Evolutionary conservation across 35 echinoderm and acorn worm genomes (phyloP).

Genomic region (Amphiura filiformis): DNA sequence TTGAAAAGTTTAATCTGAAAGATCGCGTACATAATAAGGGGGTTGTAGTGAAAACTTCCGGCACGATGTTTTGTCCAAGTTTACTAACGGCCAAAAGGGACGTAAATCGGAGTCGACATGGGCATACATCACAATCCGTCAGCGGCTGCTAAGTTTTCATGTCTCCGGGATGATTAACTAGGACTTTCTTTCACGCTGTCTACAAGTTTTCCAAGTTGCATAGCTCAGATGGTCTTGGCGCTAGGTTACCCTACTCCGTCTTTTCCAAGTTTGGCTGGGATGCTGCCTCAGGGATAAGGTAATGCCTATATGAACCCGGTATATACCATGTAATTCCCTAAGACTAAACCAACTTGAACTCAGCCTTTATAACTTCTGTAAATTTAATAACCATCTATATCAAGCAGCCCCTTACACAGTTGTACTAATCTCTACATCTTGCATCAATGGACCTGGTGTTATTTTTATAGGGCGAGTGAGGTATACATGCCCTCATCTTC

Average conservation of each 20-base stretch:
- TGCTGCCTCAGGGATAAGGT: background rate
- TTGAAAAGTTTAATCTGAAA: background rate
- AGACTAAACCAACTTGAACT: background rate
- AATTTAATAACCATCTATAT: background rate
- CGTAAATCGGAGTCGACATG: background rate
- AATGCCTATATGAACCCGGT: background rate
- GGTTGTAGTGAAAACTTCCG: slow-evolving; percentile 8
- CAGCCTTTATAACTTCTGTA: background rate
- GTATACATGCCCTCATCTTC: too few species aligned
- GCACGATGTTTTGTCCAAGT: background rate
- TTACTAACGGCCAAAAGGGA: background rate
- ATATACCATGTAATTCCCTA: background rate
- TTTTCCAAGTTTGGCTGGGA: background rate
- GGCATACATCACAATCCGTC: slow-evolving; percentile 8
- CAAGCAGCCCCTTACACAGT: too few species aligned
- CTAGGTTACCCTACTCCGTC: background rate
- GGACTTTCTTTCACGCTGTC: background rate
- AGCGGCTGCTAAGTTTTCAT: background rate
- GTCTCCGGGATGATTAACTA: background rate
- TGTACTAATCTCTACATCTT: too few species aligned
- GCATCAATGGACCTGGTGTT: too few species aligned
- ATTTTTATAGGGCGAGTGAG: too few species aligned
- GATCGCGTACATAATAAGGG: background rate
- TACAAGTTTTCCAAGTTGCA: background rate
- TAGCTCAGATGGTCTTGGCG: background rate